phyloP scores from a whole-genome alignment of 2,797 vertebrate genomes.

The Spondyliosoma cantharus region DNA sequence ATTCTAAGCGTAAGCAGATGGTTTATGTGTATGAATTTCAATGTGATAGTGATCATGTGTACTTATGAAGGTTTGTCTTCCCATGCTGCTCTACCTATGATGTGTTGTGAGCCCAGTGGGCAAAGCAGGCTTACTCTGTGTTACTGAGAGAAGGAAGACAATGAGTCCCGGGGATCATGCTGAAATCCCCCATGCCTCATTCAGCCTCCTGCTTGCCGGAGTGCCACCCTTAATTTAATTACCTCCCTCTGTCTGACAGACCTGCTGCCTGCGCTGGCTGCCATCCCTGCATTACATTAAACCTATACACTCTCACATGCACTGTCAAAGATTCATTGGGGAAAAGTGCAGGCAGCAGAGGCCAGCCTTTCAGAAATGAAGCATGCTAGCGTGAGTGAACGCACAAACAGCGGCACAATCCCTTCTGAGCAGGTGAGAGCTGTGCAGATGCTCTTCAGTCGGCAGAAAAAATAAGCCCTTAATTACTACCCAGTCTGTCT shows the following conservation, averaged over 20 bases:
- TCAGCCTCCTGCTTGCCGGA: constrained; percentile 67
- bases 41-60: constrained; percentile 57
- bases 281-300: constrained; percentile 66
- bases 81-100: constrained; percentile 31
- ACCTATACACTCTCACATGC: constrained; percentile 44
- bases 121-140: constrained; percentile 38
- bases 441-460: constrained; percentile 76
- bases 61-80: constrained; percentile 52
- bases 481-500: constrained; percentile 78
- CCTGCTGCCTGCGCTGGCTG: constrained; percentile 61
- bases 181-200: constrained; percentile 61
- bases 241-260: constrained; percentile 66
- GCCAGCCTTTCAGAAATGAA: constrained; percentile 50
- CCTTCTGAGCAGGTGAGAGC: constrained; percentile 76
- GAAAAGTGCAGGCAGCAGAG: constrained; percentile 28
- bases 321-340: constrained; percentile 46
- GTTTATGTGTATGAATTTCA: constrained; percentile 58
- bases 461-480: constrained; percentile 77
- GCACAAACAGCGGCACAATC: constrained; percentile 50
- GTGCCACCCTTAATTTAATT: constrained; percentile 79
- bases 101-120: constrained; percentile 35
- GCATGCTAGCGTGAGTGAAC: constrained; percentile 6
- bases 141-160: constrained; percentile 50
- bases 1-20: constrained; percentile 36
- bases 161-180: constrained; percentile 49